Evolutionary conservation across 1,140 invertebrate species (phyloP), one percentile per base, ranked within the genome.

Genomic region (Pectinophora gossypiella): DNA sequence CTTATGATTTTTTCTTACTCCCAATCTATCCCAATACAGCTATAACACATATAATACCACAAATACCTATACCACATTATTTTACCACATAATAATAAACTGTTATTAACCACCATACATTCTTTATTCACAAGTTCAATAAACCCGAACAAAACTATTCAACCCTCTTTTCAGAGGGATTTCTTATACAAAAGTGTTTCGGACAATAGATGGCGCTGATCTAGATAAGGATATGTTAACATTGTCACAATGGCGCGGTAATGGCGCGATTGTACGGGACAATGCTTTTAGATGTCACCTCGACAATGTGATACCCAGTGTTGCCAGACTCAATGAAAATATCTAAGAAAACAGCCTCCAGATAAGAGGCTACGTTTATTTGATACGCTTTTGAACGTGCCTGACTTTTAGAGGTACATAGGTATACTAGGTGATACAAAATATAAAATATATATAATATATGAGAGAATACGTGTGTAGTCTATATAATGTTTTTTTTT

Each of bases 131-230:
- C 13, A 40, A 15, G 13, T 15, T 15, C 10, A 16, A 19, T 15
- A 40, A 40, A 40, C 38, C 38, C 16, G n/a, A 13, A 49, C 47
- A 38, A 35, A 64, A 61, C 59, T 68, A 64, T 54, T 54, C 59
- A 38, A 51, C 52, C 53, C 48, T 48, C 51, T 23, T n/a, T n/a
- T n/a, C 27, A 12, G 27, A 32, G n/a, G n/a, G 27, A 32, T 12
- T n/a, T 32, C 27, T 71, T 68, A 64, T 67, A 78, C 73, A 82
- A 83, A 81, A 82, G 75, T 85, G 72, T 69, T 59, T 54, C 66
- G 79, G 72, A 85, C 82, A 84, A 84, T 82, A 85, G 82, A 85
- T 85, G 82, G 80, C 80, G 82, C 75, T 81, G 82, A 85, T 85
- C 75, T 68, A 75, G 82, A 85, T 85, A 85, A 82, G 78, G 80